phyloP scores from a whole-genome alignment of 2,888 invertebrate genomes.

The Nematopogon swammerdamellus region DNA sequence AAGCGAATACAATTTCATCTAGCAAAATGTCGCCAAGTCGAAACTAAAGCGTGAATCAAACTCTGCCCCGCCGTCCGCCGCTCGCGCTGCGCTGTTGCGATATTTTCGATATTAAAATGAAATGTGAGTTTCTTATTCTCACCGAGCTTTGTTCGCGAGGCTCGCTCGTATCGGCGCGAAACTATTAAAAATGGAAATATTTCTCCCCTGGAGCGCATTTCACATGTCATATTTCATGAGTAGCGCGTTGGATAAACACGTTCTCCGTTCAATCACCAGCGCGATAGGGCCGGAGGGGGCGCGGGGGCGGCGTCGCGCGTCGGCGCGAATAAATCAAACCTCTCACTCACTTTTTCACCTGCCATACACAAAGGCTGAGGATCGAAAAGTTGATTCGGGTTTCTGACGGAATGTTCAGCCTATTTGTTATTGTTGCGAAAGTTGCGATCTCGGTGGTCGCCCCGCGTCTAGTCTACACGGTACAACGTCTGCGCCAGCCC shows the following conservation, averaged over 20 bases:
- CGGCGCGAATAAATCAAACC: constrained; percentile 52
- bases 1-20: too few species aligned
- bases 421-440: constrained; percentile 37
- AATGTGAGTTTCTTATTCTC: background rate
- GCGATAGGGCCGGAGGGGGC: constrained; percentile 49
- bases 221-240: constrained; percentile 47
- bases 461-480: too few species aligned
- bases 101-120: background rate
- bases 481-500: too few species aligned
- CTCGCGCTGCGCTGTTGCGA: too few species aligned
- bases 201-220: constrained; percentile 21
- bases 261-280: constrained; percentile 49
- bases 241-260: constrained; percentile 50
- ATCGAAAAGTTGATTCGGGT: constrained; percentile 55
- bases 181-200: background rate
- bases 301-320: constrained; percentile 35
- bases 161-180: background rate
- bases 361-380: constrained; percentile 55
- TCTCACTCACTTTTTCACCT: constrained; percentile 56
- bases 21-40: too few species aligned
- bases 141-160: background rate
- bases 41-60: too few species aligned
- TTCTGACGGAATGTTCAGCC: constrained; percentile 55
- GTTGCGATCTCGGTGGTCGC: background rate
- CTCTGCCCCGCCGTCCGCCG: too few species aligned